Conservation (phyloP, 2,797 vertebrate species). For the Danio tinwini region DNA sequence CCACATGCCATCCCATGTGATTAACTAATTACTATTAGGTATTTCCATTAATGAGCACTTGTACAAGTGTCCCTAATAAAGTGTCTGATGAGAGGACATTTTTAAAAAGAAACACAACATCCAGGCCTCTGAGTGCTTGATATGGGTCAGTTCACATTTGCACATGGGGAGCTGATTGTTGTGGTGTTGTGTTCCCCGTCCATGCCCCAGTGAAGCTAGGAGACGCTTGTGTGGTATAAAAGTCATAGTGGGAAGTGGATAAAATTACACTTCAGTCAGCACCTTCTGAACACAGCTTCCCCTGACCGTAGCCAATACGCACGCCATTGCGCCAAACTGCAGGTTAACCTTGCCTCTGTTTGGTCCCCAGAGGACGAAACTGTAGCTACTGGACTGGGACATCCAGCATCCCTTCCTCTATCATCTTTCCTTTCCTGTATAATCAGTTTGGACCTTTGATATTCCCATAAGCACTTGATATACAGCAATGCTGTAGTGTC, state of each 20-base stretch:
- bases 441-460: slow-evolving; percentile 19
- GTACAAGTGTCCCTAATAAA: no score
- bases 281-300: slow-evolving; percentile 53
- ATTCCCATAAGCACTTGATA: slow-evolving; percentile 9
- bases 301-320: slow-evolving; percentile 39
- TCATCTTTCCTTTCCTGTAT: slow-evolving; percentile 8
- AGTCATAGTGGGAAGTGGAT: slow-evolving; percentile 48
- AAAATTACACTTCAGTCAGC: slow-evolving; percentile 61
- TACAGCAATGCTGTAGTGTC: not conserved
- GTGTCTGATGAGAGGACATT: no score
- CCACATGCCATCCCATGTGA: no score
- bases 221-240: slow-evolving; percentile 51
- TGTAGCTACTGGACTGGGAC: slow-evolving; percentile 20
- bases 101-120: not conserved
- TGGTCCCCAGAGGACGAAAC: slow-evolving; percentile 2
- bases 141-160: slow-evolving; percentile 16
- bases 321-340: slow-evolving; percentile 7
- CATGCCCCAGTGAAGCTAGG: slow-evolving; percentile 55
- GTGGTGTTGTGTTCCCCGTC: slow-evolving; percentile 47
- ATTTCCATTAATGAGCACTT: no score
- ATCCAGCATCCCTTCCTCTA: slow-evolving; percentile 26
- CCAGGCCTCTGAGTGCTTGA: not conserved
- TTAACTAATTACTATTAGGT: no score
- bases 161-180: slow-evolving; percentile 14
- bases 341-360: slow-evolving; percentile 33